These are phyloP conservation scores for Rhegmatorhina hoffmannsi DNA, from an alignment of 2,113 vertebrate genomes.

Conservation along the genomic window DNA sequence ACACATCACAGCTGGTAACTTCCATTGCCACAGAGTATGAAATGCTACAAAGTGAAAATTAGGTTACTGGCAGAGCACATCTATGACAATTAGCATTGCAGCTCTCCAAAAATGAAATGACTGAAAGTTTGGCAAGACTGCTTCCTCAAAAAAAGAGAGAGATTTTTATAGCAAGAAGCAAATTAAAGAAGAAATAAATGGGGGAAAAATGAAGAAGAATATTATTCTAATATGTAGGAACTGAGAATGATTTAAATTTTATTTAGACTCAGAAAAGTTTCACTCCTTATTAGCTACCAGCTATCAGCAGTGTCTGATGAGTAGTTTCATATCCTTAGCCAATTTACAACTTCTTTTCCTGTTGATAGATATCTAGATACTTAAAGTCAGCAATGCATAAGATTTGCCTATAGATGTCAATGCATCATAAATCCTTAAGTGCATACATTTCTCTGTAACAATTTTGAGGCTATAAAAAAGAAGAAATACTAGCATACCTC, in stretches of 20 bases:
- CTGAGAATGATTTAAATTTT: background rate
- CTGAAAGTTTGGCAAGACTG: background rate
- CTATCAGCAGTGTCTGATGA: background rate
- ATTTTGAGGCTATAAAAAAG: background rate
- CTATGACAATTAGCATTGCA: background rate
- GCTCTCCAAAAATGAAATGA: background rate
- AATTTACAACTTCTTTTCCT: background rate
- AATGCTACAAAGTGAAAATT: background rate
- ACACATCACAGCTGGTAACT: background rate
- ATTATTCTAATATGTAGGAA: background rate
- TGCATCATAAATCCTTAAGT: slow-evolving; percentile 36
- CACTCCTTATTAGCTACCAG: background rate
- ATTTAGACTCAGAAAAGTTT: background rate
- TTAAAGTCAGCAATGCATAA: slow-evolving; percentile 24
- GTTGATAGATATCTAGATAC: background rate
- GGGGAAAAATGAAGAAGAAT: background rate
- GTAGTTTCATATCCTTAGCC: background rate
- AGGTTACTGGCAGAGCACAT: background rate
- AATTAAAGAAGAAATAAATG: background rate
- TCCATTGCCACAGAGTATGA: background rate
- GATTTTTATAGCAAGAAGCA: background rate
- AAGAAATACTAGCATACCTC: background rate
- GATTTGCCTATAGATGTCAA: background rate
- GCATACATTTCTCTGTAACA: background rate
- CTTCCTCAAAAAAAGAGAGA: background rate